Conservation (phyloP, 2,113 vertebrate species). For the Orientallactaga bullata region DNA sequence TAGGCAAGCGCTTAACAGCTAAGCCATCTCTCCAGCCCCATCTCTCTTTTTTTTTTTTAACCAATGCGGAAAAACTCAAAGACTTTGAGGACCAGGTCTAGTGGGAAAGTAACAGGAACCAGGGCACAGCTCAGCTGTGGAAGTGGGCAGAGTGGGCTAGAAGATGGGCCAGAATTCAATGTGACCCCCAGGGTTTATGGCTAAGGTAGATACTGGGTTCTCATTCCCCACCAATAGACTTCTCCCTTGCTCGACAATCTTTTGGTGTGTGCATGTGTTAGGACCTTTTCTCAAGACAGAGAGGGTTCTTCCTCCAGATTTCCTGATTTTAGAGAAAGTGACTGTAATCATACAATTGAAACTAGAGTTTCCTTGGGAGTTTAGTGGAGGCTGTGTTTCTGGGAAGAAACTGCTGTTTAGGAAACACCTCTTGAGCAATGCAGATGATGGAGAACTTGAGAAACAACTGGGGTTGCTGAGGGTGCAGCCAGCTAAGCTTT, state of each 20-base stretch:
- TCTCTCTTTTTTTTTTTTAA: neutral
- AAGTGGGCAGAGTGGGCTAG: neutral
- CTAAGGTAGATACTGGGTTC: neutral
- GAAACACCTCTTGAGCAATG: slow-evolving; percentile 10
- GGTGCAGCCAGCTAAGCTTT: neutral
- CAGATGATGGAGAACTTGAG: slow-evolving; percentile 26
- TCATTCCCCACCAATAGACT: neutral
- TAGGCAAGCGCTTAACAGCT: too few species aligned
- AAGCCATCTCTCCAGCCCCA: too few species aligned
- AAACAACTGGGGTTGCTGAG: neutral
- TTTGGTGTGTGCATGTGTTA: neutral
- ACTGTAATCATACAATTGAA: neutral
- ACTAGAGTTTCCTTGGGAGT: slow-evolving; percentile 1
- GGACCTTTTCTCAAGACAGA: neutral
- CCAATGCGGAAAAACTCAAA: slow-evolving; percentile 9
- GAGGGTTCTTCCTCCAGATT: neutral
- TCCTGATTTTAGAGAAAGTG: slow-evolving; percentile 56
- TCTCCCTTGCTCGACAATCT: neutral
- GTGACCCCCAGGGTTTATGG: neutral
- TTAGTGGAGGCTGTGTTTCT: neutral
- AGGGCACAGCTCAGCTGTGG: neutral
- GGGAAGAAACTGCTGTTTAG: slow-evolving; percentile 4
- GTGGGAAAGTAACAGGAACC: neutral
- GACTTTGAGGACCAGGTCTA: neutral
- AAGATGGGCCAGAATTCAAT: neutral